phyloP scores from a whole-genome alignment of 1,140 invertebrate genomes.

The Microvelia longipes region DNA sequence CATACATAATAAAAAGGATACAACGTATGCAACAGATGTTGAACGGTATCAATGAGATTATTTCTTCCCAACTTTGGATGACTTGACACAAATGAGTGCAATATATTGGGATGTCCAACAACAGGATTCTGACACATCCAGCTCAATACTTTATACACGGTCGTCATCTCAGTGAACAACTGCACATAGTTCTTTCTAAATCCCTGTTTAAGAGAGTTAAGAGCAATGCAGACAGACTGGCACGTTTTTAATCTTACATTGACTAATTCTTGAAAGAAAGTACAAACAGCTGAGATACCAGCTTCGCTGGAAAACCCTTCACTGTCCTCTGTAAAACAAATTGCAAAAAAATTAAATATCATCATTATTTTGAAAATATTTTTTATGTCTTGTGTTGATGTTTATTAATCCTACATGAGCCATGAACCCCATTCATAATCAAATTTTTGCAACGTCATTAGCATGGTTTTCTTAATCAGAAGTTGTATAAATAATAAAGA shows the following conservation, averaged over 20 bases:
- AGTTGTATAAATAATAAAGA: too few species aligned
- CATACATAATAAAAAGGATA: neutral
- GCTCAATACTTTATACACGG: neutral
- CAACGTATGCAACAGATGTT: neutral
- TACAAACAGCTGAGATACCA: neutral
- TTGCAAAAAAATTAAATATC: too few species aligned
- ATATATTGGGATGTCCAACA: neutral
- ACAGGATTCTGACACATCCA: neutral
- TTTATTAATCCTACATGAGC: too few species aligned
- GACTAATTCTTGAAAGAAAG: neutral
- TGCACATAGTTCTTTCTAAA: neutral
- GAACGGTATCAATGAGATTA: neutral
- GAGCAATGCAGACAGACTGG: neutral
- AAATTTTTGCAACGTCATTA: too few species aligned
- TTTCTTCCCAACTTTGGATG: neutral
- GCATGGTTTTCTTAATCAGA: too few species aligned
- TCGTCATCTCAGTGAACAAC: neutral
- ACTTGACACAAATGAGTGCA: neutral
- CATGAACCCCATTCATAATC: too few species aligned
- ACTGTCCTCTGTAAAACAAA: neutral
- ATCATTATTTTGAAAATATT: too few species aligned
- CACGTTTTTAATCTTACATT: neutral
- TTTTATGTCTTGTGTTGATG: too few species aligned
- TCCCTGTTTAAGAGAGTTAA: neutral
- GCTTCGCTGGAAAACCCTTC: neutral